These are phyloP conservation scores for Pyralis farinalis DNA, from an alignment of 2,888 invertebrate species.

Conservation along the genomic window DNA sequence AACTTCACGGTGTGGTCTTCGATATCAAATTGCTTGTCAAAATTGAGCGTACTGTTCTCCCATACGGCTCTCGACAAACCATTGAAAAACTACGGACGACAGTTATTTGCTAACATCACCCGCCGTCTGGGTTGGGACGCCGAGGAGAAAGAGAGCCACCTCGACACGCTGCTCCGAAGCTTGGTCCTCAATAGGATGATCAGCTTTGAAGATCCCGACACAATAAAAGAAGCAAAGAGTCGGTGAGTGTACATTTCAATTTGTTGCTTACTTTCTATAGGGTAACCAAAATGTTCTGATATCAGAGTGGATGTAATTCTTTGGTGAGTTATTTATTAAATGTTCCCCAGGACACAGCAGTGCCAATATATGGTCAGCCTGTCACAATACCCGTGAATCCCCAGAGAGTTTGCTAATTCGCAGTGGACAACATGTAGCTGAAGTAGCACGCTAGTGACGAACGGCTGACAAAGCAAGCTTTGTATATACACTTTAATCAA, in stretches of 20 bases:
- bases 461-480: too few relatives aligned
- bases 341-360: too few relatives aligned
- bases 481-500: too few relatives aligned
- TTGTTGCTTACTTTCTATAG: conserved; percentile 23
- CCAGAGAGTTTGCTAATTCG: too few relatives aligned
- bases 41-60: conserved; percentile 87
- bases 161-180: conserved; percentile 92
- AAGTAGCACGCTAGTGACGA: too few relatives aligned
- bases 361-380: too few relatives aligned
- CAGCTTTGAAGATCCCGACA: conserved; percentile 88
- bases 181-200: conserved; percentile 92
- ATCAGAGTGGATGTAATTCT: too few relatives aligned
- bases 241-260: conserved; percentile 56
- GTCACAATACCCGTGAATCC: too few relatives aligned
- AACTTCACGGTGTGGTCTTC: conserved; percentile 97
- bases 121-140: conserved; percentile 92
- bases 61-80: conserved; percentile 88
- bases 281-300: too few relatives aligned
- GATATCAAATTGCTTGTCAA: conserved; percentile 89
- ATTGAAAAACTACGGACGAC: conserved; percentile 87
- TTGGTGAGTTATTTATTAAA: too few relatives aligned
- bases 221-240: conserved; percentile 87
- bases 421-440: too few relatives aligned
- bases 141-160: conserved; percentile 90
- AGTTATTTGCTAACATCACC: conserved; percentile 87